Evolutionary conservation across 2,113 vertebrate genomes (phyloP), one percentile per base, ranked within the genome.

Genomic region (Hypomesus transpacificus): DNA sequence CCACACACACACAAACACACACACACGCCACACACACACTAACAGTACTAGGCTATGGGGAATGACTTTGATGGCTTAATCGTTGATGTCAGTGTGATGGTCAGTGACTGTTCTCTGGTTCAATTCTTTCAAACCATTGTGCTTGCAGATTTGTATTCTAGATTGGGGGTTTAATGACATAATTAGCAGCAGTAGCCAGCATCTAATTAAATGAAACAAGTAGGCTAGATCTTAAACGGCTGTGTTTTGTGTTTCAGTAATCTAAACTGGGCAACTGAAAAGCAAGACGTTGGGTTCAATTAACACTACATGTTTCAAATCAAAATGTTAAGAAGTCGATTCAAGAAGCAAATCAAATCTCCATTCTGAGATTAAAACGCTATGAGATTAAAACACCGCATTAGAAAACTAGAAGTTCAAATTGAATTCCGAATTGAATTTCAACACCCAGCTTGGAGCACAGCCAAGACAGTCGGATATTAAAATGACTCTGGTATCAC

Each of bases 151-250:
- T 79, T 81, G 69, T 69, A 31, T 72, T 84, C 80, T 73, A 80
- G 78, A 80, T 77, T 57, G 74, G 80, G 74, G 71, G 73, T 77
- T 82, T 87, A 88, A 87, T 80, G 81, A 73, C 74, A 80, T 84
- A 73, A 87, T 87, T 87, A 84, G 76, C 84, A 77, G 84, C 80
- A 80, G 3, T 63, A 63, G 75, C 86, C 86, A 81, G 77, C 80
- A 86, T 84, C 77, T 54, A n/a, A 39, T 50, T 65, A 14, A 81
- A 75, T 83, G 77, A 81, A 86, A 86, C 80, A 70, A 82, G 85
- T 81, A 77, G 68, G 34, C 75, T 69, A 65, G 54, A 53, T 75
- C 66, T 82, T 77, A 77, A 87, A 84, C 82, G 59, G 73, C 64
- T 82, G 58, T 39, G 28, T 16, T 11, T 17, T 62, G 60, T 62